Evolutionary conservation across 2,113 vertebrate species (phyloP), one percentile per base, ranked within the genome.

Genomic region (Pomatorhinus ruficollis): DNA sequence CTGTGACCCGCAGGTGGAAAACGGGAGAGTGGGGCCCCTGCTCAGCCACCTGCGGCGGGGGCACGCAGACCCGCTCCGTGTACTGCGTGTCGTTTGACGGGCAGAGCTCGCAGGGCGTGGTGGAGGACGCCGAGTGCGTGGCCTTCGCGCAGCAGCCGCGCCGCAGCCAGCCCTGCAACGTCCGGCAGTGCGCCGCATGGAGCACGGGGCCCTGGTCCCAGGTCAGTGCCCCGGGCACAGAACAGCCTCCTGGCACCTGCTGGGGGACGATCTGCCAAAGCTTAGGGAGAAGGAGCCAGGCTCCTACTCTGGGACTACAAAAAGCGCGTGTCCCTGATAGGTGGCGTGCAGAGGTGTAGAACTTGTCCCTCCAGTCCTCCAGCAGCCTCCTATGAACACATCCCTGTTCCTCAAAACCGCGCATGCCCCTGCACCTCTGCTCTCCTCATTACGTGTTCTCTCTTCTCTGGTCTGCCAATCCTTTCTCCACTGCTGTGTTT

Each of bases 11-110:
- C 97, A 99, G 99, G 97, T 99, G 99, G 99, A 98, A 96, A 95
- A 97, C 95, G 0, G 98, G 98, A 2, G 98, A 98, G 25, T 99
- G 99, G 99, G 98, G 98, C 1, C 1, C 97, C 87, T 99, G 99
- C 97, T 99, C 99, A 0, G 98, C 98, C 24, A 97, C 98, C 45
- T 99, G 99, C 3, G 99, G 99, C 1, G 98, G 99, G 5, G 99
- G 99, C 81, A 98, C 96, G 57, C 99, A 99, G 98, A 97, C 97
- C 17, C 99, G 99, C 72, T 97, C 97, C 0, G 98, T 99, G 90
- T 98, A 98, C 97, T 99, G 99, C 4, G 4, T 98, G 64, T 97
- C 95, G 4, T 98, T 98, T 0, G 98, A 99, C 2, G 98, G 97
- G 1, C 91, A 97, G 1, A 98, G 98, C 23, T 75, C 95, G 44